Percentiles rank a stretch among this genome's conserved stretches.
phyloP scores from a whole-genome alignment of 2,797 vertebrate species.

The Sebastes minor region DNA sequence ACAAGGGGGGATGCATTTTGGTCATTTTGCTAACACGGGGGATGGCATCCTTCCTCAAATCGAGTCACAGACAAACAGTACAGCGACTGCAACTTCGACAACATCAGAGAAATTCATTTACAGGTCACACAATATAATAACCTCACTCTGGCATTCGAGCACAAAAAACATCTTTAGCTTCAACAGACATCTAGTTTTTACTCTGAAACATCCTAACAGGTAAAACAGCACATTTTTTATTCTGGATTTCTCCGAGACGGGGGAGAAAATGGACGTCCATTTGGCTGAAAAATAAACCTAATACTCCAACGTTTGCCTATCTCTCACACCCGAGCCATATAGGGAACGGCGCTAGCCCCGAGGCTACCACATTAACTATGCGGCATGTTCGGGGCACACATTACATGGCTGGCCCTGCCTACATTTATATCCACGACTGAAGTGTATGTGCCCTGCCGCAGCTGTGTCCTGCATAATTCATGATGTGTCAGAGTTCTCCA shows the following conservation, averaged over 20 bases:
- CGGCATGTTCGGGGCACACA: constrained; percentile 60
- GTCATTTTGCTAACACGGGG: background rate
- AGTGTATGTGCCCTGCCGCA: constrained; percentile 56
- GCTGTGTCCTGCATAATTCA: constrained; percentile 77
- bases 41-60: background rate
- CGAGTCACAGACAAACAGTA: background rate
- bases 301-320: constrained; percentile 27
- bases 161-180: background rate
- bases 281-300: constrained; percentile 32
- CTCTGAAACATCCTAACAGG: background rate
- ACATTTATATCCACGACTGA: constrained; percentile 75
- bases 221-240: background rate
- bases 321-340: constrained; percentile 8
- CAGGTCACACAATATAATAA: background rate
- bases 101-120: background rate
- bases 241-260: background rate
- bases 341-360: constrained; percentile 15
- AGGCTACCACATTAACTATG: constrained; percentile 39
- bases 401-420: constrained; percentile 63
- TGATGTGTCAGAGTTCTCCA: constrained; percentile 70
- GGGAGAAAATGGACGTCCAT: constrained; percentile 1
- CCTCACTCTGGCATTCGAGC: background rate
- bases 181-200: background rate
- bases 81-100: background rate
- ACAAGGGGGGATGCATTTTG: background rate